Evolutionary conservation across 2,888 invertebrate species (phyloP).

Genomic region (Netelia inedita): DNA sequence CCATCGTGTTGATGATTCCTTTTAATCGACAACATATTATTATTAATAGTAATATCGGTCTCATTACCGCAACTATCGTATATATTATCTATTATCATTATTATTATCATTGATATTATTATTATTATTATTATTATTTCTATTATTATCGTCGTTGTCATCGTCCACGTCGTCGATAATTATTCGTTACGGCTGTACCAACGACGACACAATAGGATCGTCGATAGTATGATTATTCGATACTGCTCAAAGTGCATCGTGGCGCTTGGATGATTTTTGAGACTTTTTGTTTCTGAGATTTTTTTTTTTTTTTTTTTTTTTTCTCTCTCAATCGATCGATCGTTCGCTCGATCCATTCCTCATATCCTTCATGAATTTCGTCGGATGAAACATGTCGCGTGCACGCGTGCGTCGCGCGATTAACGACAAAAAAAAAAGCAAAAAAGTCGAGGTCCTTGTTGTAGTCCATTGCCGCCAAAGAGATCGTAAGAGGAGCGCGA

Average conservation of each 20-base stretch:
- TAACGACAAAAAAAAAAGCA: neutral
- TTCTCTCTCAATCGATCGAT: constrained; percentile 15
- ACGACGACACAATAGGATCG: constrained; percentile 28
- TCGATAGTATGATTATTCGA: constrained; percentile 63
- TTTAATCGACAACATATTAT: constrained; percentile 63
- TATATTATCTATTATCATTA: constrained; percentile 59
- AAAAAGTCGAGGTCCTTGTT: neutral
- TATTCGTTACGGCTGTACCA: constrained; percentile 4
- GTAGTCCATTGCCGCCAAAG: constrained; percentile 68
- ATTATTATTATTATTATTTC: constrained; percentile 51
- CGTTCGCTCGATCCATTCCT: constrained; percentile 34
- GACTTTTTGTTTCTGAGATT: constrained; percentile 31
- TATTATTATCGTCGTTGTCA: constrained; percentile 44
- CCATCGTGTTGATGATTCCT: constrained; percentile 45
- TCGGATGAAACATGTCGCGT: neutral
- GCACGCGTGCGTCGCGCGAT: neutral
- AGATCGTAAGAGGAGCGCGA: constrained; percentile 49
- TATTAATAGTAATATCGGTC: constrained; percentile 70
- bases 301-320: constrained; percentile 33
- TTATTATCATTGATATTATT: constrained; percentile 56
- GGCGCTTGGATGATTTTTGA: constrained; percentile 31
- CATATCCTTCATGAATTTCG: constrained; percentile 25
- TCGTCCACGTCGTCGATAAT: constrained; percentile 39
- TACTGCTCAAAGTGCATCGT: constrained; percentile 41
- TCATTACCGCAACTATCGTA: constrained; percentile 64